Conservation (phyloP, 2,113 vertebrate species). For the Grallaria varia region DNA sequence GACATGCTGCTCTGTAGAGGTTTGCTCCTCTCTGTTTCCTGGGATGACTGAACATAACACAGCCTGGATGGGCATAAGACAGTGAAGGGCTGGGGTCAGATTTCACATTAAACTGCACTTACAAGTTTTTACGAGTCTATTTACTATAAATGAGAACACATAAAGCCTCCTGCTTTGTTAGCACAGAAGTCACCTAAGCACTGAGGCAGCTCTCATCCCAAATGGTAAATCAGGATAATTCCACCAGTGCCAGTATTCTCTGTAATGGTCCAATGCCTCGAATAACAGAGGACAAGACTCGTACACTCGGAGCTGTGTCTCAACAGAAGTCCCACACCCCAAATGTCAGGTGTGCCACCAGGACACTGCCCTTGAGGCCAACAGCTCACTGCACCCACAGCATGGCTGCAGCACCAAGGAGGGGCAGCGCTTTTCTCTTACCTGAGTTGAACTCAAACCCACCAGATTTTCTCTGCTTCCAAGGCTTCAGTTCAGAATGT, state of each 20-base stretch:
- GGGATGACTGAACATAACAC: neutral
- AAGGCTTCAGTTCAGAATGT: neutral
- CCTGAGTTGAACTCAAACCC: neutral
- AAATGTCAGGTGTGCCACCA: neutral
- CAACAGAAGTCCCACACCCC: neutral
- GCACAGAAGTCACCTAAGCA: neutral
- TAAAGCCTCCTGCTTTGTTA: neutral
- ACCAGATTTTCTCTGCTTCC: neutral
- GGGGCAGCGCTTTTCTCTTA: neutral
- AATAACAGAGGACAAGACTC: neutral
- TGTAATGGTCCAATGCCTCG: too few species aligned
- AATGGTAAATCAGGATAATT: neutral
- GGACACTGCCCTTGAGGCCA: neutral
- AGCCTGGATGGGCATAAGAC: neutral
- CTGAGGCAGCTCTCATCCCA: neutral
- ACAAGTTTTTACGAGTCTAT: neutral
- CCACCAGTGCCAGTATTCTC: neutral
- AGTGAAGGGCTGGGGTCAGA: neutral
- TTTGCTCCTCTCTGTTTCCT: neutral
- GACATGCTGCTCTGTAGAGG: neutral
- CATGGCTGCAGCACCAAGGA: neutral
- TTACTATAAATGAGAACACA: slow-evolving; percentile 1
- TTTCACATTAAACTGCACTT: neutral
- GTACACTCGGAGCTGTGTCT: neutral
- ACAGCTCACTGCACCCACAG: neutral